These are phyloP conservation scores for Pelobates fuscus DNA, from an alignment of 2,113 vertebrate species.

Conservation along the genomic window DNA sequence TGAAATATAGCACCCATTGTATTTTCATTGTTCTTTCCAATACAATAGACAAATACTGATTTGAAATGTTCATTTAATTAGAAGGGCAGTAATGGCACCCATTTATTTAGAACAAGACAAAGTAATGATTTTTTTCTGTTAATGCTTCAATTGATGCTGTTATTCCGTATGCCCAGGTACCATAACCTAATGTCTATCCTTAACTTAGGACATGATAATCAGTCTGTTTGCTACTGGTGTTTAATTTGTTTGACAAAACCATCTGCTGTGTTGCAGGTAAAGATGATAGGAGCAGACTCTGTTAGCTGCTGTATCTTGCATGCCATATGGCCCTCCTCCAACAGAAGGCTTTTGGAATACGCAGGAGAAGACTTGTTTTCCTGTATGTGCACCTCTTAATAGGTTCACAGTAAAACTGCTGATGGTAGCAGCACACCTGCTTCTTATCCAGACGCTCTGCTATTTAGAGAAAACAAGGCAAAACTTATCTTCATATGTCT, in stretches of 20 bases:
- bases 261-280: conserved; percentile 26
- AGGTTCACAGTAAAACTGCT: not conserved
- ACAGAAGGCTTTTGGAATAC: conserved; percentile 10
- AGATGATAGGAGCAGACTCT: conserved; percentile 9
- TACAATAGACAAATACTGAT: too few relatives aligned
- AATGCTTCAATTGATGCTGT: too few relatives aligned
- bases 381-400: conserved; percentile 12
- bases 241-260: conserved; percentile 19
- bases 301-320: conserved; percentile 13
- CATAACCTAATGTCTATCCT: not conserved
- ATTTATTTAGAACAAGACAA: too few relatives aligned
- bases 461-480: not conserved
- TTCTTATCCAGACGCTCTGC: not conserved
- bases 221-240: not conserved
- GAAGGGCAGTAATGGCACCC: too few relatives aligned
- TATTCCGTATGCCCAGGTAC: not conserved
- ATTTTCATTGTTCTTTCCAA: too few relatives aligned
- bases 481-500: not conserved
- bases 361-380: conserved; percentile 1
- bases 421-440: not conserved
- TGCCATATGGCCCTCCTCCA: conserved; percentile 21
- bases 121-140: too few relatives aligned
- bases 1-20: too few relatives aligned
- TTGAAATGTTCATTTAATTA: too few relatives aligned
- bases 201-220: not conserved